Evolutionary conservation across 1,140 invertebrate genomes (phyloP).

Genomic region (Lutraria rhynchaena): DNA sequence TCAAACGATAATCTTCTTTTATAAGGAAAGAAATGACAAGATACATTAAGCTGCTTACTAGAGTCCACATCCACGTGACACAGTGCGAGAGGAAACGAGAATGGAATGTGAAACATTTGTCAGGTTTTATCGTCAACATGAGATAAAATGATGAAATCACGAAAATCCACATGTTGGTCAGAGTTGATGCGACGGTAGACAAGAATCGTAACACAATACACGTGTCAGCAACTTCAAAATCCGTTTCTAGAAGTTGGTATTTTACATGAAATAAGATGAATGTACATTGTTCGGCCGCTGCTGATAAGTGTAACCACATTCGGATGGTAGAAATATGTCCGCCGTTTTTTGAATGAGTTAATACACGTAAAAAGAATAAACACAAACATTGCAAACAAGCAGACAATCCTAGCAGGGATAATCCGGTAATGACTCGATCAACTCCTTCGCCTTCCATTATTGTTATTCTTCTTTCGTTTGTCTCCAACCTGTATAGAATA

Average conservation of each 20-base stretch:
- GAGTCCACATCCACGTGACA: constrained; percentile 28
- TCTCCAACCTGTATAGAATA: too few species aligned
- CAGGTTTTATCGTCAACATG: constrained; percentile 40
- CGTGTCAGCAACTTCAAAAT: neutral
- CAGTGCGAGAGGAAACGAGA: constrained; percentile 47
- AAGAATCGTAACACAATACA: constrained; percentile 29
- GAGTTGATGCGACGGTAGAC: neutral
- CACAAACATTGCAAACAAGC: neutral
- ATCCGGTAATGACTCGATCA: constrained; percentile 1
- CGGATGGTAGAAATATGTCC: constrained; percentile 35
- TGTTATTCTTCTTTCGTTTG: too few species aligned
- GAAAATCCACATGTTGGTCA: constrained; percentile 29
- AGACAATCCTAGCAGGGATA: constrained; percentile 1
- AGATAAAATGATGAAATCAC: constrained; percentile 29
- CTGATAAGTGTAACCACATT: constrained; percentile 15
- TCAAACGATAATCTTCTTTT: constrained; percentile 9
- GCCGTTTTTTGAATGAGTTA: constrained; percentile 3
- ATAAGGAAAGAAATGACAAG: constrained; percentile 26
- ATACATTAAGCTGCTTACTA: constrained; percentile 23
- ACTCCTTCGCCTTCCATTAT: too few species aligned
- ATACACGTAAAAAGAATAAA: constrained; percentile 9
- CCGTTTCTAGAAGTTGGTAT: constrained; percentile 18
- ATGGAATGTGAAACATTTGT: constrained; percentile 43
- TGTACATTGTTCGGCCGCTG: constrained; percentile 6
- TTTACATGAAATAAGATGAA: constrained; percentile 26